Conservation (phyloP, 1,140 invertebrate species). For the Pectinophora gossypiella region DNA sequence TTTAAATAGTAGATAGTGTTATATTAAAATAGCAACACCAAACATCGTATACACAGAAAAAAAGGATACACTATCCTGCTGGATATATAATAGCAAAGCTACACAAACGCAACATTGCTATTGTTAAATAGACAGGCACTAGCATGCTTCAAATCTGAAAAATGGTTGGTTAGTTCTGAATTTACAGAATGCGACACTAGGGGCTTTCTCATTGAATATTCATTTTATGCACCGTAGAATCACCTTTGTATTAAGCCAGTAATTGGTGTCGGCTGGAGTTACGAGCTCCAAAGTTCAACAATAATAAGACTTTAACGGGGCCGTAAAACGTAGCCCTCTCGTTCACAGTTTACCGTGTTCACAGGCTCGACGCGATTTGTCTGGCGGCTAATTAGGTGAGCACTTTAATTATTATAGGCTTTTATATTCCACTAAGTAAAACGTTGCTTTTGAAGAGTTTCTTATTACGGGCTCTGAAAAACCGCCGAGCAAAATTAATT, state of each 20-base stretch:
- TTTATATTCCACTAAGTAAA: slow-evolving; percentile 20
- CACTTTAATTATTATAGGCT: slow-evolving; percentile 28
- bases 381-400: slow-evolving; percentile 32
- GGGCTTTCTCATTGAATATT: neutral
- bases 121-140: no score
- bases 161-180: no score
- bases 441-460: slow-evolving; percentile 10
- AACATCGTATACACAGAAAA: no score
- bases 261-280: slow-evolving; percentile 21
- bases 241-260: slow-evolving; percentile 7
- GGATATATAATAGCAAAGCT: no score
- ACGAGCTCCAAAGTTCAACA: slow-evolving; percentile 47
- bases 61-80: no score
- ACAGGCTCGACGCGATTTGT: slow-evolving; percentile 20
- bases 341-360: slow-evolving; percentile 28
- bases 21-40: no score
- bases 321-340: slow-evolving; percentile 40
- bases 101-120: no score
- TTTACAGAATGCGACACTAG: no score
- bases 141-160: no score
- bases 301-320: slow-evolving; percentile 46
- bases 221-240: neutral
- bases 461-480: neutral
- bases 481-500: neutral
- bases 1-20: no score